A percentile compares a stretch with the other conserved stretches of the same genome.
Evolutionary conservation across 2,113 vertebrate genomes (phyloP).

Genomic region (Poecile atricapillus): DNA sequence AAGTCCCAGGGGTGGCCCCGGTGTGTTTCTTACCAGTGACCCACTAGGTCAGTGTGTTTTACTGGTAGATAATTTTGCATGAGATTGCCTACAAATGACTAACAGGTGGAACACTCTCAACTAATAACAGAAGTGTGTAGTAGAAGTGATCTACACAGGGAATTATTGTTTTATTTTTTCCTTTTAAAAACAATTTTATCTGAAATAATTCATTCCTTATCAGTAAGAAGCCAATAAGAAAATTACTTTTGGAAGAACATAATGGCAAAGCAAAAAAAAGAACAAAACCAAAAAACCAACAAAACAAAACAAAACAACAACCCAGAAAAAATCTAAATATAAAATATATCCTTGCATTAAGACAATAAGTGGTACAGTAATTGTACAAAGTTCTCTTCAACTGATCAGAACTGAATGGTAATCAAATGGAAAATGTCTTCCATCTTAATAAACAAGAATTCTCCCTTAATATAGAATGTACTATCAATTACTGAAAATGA

Average conservation of each 20-base stretch:
- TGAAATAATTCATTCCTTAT: slow-evolving; percentile 27
- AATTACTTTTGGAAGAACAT: slow-evolving; percentile 26
- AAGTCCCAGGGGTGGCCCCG: neutral
- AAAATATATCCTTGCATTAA: slow-evolving; percentile 24
- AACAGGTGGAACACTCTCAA: neutral
- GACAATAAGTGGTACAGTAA: slow-evolving; percentile 31
- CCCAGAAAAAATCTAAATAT: neutral
- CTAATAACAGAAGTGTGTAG: neutral
- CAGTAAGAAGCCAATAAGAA: slow-evolving; percentile 32
- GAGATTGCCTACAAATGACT: neutral
- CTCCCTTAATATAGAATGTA: neutral
- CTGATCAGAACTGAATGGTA: slow-evolving; percentile 19
- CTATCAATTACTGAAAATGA: neutral
- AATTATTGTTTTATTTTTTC: neutral
- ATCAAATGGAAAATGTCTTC: slow-evolving; percentile 44
- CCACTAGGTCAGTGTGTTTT: neutral
- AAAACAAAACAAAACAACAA: neutral
- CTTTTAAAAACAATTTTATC: slow-evolving; percentile 1
- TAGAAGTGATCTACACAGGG: neutral
- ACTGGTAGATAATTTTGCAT: neutral
- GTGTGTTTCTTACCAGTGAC: neutral
- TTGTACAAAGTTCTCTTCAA: slow-evolving; percentile 1
- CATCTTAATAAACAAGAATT: neutral
- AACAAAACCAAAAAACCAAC: neutral
- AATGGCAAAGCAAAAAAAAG: neutral